Percentiles rank a stretch among this genome's conserved stretches.
These are phyloP conservation scores for Vannuccia rotundouncinata DNA, from an alignment of 2,888 invertebrate genomes.

Conservation along the genomic window DNA sequence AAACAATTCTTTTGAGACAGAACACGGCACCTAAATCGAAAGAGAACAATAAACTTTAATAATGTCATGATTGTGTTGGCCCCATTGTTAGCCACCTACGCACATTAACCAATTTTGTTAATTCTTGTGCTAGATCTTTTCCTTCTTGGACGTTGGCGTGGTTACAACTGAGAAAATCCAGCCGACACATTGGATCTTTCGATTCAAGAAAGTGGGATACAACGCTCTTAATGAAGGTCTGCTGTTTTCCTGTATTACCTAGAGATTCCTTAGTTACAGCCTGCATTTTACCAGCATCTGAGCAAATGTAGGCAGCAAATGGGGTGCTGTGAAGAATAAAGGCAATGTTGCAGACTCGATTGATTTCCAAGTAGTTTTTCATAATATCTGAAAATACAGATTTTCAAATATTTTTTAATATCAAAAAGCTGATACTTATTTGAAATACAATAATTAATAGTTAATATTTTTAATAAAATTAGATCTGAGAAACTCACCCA, in stretches of 20 bases:
- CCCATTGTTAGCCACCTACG: no score
- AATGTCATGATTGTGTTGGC: no score
- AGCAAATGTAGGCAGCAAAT: conserved; percentile 36
- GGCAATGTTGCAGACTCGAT: conserved; percentile 24
- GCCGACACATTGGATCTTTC: conserved; percentile 40
- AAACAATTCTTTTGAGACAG: conserved; percentile 33
- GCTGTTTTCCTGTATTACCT: not conserved
- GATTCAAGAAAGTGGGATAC: conserved; percentile 12
- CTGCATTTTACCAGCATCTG: conserved; percentile 29
- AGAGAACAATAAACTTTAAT: conserved; percentile 16
- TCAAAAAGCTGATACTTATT: no score
- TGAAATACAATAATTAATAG: no score
- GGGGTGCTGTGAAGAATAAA: conserved; percentile 35
- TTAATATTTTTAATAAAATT: no score
- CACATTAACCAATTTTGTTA: conserved; percentile 27
- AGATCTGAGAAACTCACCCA: conserved; percentile 5
- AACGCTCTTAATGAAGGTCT: conserved; percentile 28
- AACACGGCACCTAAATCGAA: conserved; percentile 32
- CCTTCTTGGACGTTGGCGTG: conserved; percentile 45
- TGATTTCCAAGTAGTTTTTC: not conserved
- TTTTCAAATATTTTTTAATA: no score
- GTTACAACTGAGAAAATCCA: conserved; percentile 51
- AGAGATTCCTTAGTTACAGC: conserved; percentile 16
- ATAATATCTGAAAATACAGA: not conserved
- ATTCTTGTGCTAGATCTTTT: conserved; percentile 40